Base-by-base conservation (phyloP, 2,113 vertebrate genomes). In the Hystrix cristata region DNA sequence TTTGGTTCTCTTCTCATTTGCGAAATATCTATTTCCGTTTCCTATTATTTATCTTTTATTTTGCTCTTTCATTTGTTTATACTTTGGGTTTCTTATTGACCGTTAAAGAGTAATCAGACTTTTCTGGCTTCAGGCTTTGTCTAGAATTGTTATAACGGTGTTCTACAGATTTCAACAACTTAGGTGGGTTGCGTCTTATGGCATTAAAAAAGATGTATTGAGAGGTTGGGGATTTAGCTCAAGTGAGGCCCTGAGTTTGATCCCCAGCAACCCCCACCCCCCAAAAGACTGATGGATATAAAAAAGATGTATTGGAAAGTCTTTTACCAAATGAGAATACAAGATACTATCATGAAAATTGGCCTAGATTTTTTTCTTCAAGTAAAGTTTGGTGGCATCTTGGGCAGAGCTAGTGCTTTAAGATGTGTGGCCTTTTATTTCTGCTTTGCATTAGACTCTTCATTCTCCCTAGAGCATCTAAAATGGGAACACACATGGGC, bases 301-400 rank as follows among this genome's bases (percentile, higher is more conserved):
- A 71, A 62, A 85, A 83, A 46, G 60, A 55, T 48, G 59, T 31
- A 57, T 67, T 7, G 7, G 57, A 79, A 91, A 69, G n/a, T 29
- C 60, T 95, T 91, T 95, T 67, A 80, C 79, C 67, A 79, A 80
- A 79, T 67, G 69, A 60, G 55, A 84, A 64, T 57, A 55, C 5
- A 38, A 31, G 67, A 29, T 67, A 10, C 86, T 92, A 48, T 59
- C 91, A n/a, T 3, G 18, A 85, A 81, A 91, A 83, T 81, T 59
- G 67, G 59, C 74, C 82, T 94, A 55, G 38, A 57, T 92, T 55
- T 90, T 71, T 93, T n/a, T 55, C 38, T 60, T 23, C 46, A 57
- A 79, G 87, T 76, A 94, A 62, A 69, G 19, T 64, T 91, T 74
- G 67, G 60, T 60, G 38, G 38, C 79, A 60, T 88, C n/a, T 48